These are phyloP conservation scores for Sarcophaga variegata DNA, from an alignment of 2,888 invertebrate species.

Conservation along the genomic window DNA sequence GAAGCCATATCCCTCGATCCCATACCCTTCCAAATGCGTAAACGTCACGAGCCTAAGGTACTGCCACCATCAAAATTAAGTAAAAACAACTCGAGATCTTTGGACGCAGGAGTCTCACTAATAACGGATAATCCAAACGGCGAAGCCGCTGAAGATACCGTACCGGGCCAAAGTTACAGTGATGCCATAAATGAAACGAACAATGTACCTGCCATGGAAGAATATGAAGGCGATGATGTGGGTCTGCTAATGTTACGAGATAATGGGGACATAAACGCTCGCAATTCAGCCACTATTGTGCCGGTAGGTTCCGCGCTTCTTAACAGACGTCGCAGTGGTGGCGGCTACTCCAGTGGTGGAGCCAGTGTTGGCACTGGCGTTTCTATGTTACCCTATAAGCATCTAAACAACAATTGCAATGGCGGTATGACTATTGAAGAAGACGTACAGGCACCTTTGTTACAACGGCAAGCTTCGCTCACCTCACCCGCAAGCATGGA, in stretches of 20 bases:
- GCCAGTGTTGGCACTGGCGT: slow-evolving; percentile 51
- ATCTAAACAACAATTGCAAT: slow-evolving; percentile 82
- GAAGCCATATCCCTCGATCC: slow-evolving; percentile 87
- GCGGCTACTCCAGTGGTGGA: slow-evolving; percentile 49
- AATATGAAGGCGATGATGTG: slow-evolving; percentile 77
- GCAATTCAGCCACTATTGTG: slow-evolving; percentile 73
- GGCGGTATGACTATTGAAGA: slow-evolving; percentile 80
- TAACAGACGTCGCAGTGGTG: slow-evolving; percentile 73
- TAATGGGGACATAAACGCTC: slow-evolving; percentile 75
- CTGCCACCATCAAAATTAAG: slow-evolving; percentile 78
- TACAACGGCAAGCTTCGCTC: slow-evolving; percentile 81
- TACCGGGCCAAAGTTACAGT: slow-evolving; percentile 64
- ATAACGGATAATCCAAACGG: slow-evolving; percentile 66
- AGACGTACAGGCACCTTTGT: slow-evolving; percentile 79
- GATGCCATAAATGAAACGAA: slow-evolving; percentile 58
- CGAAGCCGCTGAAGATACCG: slow-evolving; percentile 20
- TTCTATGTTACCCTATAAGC: slow-evolving; percentile 75
- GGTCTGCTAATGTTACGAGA: slow-evolving; percentile 76
- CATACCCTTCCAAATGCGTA: slow-evolving; percentile 82
- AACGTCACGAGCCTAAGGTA: slow-evolving; percentile 76
- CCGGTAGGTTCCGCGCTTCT: slow-evolving; percentile 71
- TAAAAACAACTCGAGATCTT: slow-evolving; percentile 80
- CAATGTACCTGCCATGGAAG: slow-evolving; percentile 70
- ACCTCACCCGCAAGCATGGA: slow-evolving; percentile 80
- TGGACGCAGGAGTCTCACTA: slow-evolving; percentile 78